Conservation (phyloP, 2,113 vertebrate species). For the Tyrannus savana region DNA sequence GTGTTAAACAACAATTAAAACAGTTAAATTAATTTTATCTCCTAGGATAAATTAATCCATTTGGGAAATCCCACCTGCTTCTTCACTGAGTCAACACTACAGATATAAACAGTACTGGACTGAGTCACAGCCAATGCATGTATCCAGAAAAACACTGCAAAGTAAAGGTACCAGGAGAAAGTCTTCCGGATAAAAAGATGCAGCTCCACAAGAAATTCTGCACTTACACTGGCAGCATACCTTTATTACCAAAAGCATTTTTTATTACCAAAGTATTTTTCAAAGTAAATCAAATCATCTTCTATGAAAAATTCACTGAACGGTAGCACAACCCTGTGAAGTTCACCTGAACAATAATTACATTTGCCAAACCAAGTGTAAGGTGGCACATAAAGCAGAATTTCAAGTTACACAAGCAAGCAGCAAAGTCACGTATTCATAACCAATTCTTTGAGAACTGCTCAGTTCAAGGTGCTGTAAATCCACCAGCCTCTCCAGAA, state of each 20-base stretch:
- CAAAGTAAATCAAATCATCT: background rate
- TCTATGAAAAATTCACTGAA: background rate
- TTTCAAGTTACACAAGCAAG: background rate
- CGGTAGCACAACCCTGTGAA: background rate
- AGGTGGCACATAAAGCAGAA: background rate
- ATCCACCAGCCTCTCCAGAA: background rate
- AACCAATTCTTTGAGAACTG: fast-evolving
- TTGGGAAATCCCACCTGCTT: background rate
- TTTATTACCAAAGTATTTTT: background rate
- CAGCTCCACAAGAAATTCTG: background rate
- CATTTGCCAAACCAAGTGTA: background rate
- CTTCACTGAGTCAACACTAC: background rate
- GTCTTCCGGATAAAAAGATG: background rate
- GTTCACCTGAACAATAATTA: background rate
- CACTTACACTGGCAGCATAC: background rate
- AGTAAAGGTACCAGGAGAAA: background rate
- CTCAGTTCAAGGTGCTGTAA: background rate
- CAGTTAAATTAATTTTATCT: background rate
- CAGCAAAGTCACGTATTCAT: background rate
- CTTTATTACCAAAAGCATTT: background rate
- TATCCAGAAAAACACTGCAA: background rate
- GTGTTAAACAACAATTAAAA: background rate
- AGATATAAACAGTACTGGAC: background rate
- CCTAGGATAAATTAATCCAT: background rate
- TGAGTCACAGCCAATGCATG: fast-evolving